A percentile compares a stretch with the other conserved stretches of the same genome.
Conservation (phyloP, 2,888 invertebrate genomes). For the Rhamphomyia laevipes region DNA sequence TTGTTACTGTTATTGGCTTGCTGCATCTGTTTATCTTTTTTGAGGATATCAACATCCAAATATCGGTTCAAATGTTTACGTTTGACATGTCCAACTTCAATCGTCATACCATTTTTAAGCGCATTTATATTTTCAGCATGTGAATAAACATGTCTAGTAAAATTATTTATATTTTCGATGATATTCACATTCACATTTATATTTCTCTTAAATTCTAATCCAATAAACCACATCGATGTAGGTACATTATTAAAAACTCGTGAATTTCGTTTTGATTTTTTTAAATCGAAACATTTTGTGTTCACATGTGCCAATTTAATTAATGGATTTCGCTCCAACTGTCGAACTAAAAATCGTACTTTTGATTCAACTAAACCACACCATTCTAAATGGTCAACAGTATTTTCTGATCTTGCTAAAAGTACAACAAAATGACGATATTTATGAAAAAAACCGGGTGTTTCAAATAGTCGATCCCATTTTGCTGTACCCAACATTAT, state of each 20-base stretch:
- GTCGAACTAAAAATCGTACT: slow-evolving; percentile 80
- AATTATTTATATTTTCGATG: slow-evolving; percentile 82
- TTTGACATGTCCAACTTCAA: slow-evolving; percentile 80
- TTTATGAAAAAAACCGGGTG: slow-evolving; percentile 77
- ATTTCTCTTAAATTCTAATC: slow-evolving; percentile 80
- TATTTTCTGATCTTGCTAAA: slow-evolving; percentile 63
- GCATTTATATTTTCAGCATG: slow-evolving; percentile 58
- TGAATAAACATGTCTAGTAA: slow-evolving; percentile 75
- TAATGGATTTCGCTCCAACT: slow-evolving; percentile 81
- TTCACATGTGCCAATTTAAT: slow-evolving; percentile 92
- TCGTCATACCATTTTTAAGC: slow-evolving; percentile 61
- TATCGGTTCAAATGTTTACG: slow-evolving; percentile 65
- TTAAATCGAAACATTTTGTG: slow-evolving; percentile 67
- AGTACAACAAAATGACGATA: slow-evolving; percentile 95
- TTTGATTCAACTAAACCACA: slow-evolving; percentile 94
- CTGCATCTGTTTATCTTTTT: slow-evolving; percentile 46
- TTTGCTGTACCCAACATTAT: slow-evolving; percentile 72
- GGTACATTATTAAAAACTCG: too few species aligned
- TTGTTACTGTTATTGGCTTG: too few species aligned
- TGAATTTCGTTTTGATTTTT: slow-evolving; percentile 8
- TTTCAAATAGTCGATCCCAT: slow-evolving; percentile 91
- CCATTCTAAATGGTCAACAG: slow-evolving; percentile 91
- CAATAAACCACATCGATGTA: slow-evolving; percentile 92
- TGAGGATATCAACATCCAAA: slow-evolving; percentile 55
- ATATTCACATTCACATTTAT: slow-evolving; percentile 84